Conservation (phyloP, 2,888 invertebrate species). For the Microctonus aethiopoides region DNA sequence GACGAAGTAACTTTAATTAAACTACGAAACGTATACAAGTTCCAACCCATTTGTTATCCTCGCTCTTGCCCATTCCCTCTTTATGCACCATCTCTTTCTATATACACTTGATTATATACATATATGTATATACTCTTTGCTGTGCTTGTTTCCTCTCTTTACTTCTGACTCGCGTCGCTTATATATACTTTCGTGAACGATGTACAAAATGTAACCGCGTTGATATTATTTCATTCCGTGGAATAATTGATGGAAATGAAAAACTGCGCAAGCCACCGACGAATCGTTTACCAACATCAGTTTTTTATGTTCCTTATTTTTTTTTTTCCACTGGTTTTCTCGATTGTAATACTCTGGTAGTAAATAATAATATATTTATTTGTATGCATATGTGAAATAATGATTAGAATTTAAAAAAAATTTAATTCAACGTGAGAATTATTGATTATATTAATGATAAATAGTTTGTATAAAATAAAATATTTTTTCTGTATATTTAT, state of each 20-base stretch:
- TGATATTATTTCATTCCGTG: background rate
- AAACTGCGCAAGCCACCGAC: too few relatives aligned
- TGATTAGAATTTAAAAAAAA: too few relatives aligned
- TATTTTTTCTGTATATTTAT: too few relatives aligned
- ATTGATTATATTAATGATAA: too few relatives aligned
- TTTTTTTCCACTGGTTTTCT: background rate
- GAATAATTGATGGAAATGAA: background rate
- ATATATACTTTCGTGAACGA: constrained; percentile 2
- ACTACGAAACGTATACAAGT: constrained; percentile 42
- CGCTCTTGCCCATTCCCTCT: constrained; percentile 15
- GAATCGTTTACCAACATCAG: too few relatives aligned
- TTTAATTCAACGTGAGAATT: too few relatives aligned
- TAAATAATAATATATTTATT: too few relatives aligned
- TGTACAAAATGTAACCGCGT: background rate
- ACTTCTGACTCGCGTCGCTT: constrained; percentile 9
- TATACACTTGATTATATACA: background rate
- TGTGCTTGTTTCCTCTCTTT: background rate
- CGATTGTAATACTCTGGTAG: background rate
- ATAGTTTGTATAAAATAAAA: too few relatives aligned
- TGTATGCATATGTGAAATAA: too few relatives aligned
- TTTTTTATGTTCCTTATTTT: too few relatives aligned
- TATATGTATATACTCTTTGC: constrained; percentile 8
- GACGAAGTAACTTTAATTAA: constrained; percentile 44
- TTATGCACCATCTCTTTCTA: constrained; percentile 14
- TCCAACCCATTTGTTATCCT: constrained; percentile 42